Percentiles rank a stretch among this genome's conserved stretches.
These are phyloP conservation scores for Drosophila burlai DNA, from an alignment of 1,140 invertebrate species.

Conservation along the genomic window DNA sequence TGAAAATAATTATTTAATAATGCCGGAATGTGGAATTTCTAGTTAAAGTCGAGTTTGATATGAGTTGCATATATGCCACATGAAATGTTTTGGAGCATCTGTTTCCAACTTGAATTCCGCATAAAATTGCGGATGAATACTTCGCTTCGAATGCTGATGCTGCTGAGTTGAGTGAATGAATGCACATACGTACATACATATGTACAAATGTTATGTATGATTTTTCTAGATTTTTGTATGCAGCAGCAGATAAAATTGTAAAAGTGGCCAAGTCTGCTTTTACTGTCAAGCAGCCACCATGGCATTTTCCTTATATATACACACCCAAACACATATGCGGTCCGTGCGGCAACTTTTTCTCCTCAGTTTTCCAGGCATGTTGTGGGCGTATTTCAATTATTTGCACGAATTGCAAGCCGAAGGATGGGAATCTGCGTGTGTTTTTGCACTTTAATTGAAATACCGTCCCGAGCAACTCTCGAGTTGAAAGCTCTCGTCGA, in stretches of 20 bases:
- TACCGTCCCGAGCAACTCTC: slow-evolving; percentile 21
- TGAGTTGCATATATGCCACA: slow-evolving; percentile 2
- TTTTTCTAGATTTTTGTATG: slow-evolving; percentile 27
- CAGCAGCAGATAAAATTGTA: slow-evolving; percentile 44
- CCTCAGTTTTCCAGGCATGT: slow-evolving; percentile 11
- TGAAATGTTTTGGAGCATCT: slow-evolving; percentile 7
- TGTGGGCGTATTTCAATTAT: slow-evolving; percentile 79
- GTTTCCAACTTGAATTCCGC: slow-evolving; percentile 19
- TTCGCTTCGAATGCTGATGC: slow-evolving; percentile 4
- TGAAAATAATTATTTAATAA: slow-evolving; percentile 1
- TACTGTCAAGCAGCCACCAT: slow-evolving; percentile 46
- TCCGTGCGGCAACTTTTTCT: slow-evolving; percentile 37
- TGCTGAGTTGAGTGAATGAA: slow-evolving; percentile 32
- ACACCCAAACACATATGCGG: neutral
- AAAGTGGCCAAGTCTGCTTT: slow-evolving; percentile 51
- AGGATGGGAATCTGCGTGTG: slow-evolving; percentile 29
- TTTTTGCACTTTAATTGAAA: slow-evolving; percentile 72
- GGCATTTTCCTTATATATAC: slow-evolving; percentile 26
- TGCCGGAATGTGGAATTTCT: neutral
- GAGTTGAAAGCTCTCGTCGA: slow-evolving; percentile 23
- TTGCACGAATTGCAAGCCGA: slow-evolving; percentile 58
- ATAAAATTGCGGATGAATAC: slow-evolving; percentile 32
- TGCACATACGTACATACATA: slow-evolving; percentile 3
- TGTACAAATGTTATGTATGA: slow-evolving; percentile 11
- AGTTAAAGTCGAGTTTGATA: slow-evolving; percentile 10